Evolutionary conservation across 2,113 vertebrate species (phyloP).

Genomic region (Strix uralensis): DNA sequence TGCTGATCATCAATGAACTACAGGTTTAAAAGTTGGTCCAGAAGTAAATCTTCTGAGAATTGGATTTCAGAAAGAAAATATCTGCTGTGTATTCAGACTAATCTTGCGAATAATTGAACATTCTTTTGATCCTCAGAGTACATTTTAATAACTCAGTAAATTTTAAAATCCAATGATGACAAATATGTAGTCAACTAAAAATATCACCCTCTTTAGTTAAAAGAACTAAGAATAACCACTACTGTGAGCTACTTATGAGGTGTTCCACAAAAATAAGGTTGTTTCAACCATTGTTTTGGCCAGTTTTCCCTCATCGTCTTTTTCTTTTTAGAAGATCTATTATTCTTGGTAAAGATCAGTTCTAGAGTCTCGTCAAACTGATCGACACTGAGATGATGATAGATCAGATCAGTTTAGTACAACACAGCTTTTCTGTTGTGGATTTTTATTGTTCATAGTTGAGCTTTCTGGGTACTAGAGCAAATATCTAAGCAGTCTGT

Average conservation of each 20-base stretch:
- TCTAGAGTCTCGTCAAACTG: background rate
- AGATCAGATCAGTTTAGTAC: background rate
- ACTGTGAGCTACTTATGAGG: background rate
- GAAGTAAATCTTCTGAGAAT: background rate
- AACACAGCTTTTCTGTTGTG: background rate
- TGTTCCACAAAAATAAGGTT: background rate
- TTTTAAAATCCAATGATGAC: background rate
- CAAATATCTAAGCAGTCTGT: background rate
- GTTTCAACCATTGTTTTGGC: background rate
- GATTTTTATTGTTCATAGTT: background rate
- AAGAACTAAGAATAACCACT: background rate
- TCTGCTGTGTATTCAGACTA: background rate
- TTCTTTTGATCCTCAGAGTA: background rate
- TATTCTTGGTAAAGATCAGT: background rate
- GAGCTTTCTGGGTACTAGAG: background rate
- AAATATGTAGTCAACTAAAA: background rate
- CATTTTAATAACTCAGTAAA: background rate
- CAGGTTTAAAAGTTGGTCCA: background rate
- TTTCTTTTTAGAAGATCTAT: background rate
- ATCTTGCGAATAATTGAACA: background rate
- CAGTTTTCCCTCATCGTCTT: background rate
- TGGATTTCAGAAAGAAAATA: background rate
- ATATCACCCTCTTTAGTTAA: background rate
- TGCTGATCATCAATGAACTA: background rate
- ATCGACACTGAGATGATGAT: background rate